phyloP scores from a whole-genome alignment of 2,113 vertebrate species.

The Larimichthys crocea region DNA sequence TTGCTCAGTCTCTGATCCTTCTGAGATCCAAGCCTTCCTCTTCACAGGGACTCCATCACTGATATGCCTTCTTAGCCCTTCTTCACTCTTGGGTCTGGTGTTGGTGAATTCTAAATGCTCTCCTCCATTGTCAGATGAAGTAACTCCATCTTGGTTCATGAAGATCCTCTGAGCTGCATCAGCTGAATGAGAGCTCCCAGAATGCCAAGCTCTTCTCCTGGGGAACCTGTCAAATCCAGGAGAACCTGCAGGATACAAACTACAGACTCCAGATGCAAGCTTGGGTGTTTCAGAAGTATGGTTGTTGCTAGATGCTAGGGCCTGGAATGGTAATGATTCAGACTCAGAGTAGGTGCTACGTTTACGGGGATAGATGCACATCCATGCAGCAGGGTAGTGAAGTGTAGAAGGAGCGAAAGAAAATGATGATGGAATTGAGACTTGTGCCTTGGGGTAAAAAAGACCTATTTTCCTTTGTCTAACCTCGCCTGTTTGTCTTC shows the following conservation, averaged over 20 bases:
- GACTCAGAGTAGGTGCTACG: slow-evolving; percentile 77
- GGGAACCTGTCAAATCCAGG: slow-evolving; percentile 29
- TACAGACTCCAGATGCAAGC: background rate
- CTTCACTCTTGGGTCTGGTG: slow-evolving; percentile 79
- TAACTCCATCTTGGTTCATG: slow-evolving; percentile 31
- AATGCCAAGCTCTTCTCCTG: slow-evolving; percentile 80
- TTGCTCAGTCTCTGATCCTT: slow-evolving; percentile 62
- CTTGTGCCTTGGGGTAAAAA: slow-evolving; percentile 29
- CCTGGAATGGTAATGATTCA: slow-evolving; percentile 59
- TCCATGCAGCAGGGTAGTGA: slow-evolving; percentile 11
- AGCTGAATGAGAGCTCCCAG: slow-evolving; percentile 81
- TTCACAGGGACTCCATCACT: slow-evolving; percentile 78
- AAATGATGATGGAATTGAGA: slow-evolving; percentile 40
- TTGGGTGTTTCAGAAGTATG: background rate
- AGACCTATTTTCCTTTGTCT: slow-evolving; percentile 49
- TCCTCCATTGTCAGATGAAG: background rate
- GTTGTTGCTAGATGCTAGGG: background rate
- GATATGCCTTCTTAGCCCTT: slow-evolving; percentile 52
- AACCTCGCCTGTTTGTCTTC: slow-evolving; percentile 9
- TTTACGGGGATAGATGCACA: slow-evolving; percentile 31
- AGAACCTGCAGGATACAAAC: slow-evolving; percentile 15
- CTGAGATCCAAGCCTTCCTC: slow-evolving; percentile 84
- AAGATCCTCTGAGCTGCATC: slow-evolving; percentile 71
- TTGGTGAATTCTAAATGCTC: background rate
- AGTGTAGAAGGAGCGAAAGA: slow-evolving; percentile 24